phyloP scores from a whole-genome alignment of 2,888 invertebrate genomes.

The Dicyrtomina minuta region DNA sequence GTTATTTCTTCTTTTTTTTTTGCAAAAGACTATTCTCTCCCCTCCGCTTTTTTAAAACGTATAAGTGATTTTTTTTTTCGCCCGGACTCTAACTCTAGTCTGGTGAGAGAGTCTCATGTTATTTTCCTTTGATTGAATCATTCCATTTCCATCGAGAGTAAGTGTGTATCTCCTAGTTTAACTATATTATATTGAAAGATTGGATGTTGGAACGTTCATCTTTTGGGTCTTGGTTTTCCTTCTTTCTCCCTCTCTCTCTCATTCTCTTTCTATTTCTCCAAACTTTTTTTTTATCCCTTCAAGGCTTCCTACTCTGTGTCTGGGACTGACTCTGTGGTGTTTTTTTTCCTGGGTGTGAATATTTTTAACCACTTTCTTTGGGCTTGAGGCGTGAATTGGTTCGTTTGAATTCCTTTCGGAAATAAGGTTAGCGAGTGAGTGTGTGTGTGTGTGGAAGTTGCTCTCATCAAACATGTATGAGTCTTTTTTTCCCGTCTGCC shows the following conservation, averaged over 20 bases:
- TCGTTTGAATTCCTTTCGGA: neutral
- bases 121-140: too few species aligned
- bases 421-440: neutral
- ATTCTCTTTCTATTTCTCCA: neutral
- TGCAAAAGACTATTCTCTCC: constrained; percentile 5
- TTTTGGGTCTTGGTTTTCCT: neutral
- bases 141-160: too few species aligned
- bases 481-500: neutral
- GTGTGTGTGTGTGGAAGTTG: neutral
- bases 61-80: neutral
- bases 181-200: too few species aligned
- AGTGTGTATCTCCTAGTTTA: too few species aligned
- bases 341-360: neutral
- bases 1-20: neutral
- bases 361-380: neutral
- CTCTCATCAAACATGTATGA: neutral
- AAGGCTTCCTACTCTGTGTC: neutral
- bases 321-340: neutral
- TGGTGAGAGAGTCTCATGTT: too few species aligned
- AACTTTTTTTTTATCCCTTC: neutral
- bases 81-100: too few species aligned
- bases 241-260: neutral
- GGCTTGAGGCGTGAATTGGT: constrained; percentile 12
- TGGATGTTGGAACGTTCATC: neutral
- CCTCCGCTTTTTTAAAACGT: neutral